These are phyloP conservation scores for Temnothorax longispinosus DNA, from an alignment of 1,140 invertebrate genomes.

Conservation along the genomic window DNA sequence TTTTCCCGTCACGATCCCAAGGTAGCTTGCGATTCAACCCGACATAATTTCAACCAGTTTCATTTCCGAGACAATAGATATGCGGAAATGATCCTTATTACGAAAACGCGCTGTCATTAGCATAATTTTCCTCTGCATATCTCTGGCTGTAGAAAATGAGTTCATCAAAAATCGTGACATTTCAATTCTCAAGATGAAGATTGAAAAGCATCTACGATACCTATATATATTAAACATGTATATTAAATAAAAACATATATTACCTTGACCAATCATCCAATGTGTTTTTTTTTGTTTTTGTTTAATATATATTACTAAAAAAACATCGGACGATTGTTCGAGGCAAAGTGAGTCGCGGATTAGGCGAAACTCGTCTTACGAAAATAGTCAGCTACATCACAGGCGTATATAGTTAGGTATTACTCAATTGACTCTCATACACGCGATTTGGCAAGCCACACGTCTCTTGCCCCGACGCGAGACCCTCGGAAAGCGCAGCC, in stretches of 20 bases:
- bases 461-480: slow-evolving; percentile 1
- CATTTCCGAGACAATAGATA: background rate
- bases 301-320: background rate
- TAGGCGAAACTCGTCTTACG: background rate
- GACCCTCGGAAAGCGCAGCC: slow-evolving; percentile 50
- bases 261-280: too few species aligned
- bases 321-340: background rate
- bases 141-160: background rate
- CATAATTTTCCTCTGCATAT: background rate
- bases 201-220: background rate
- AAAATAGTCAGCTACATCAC: slow-evolving; percentile 60
- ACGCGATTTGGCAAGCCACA: slow-evolving; percentile 64
- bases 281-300: too few species aligned
- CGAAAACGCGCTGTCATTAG: background rate
- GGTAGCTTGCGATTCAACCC: slow-evolving; percentile 4
- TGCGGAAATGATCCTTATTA: background rate
- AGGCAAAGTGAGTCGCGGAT: slow-evolving; percentile 30
- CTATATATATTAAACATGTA: background rate
- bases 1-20: background rate
- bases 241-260: background rate
- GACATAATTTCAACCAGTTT: background rate
- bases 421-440: slow-evolving; percentile 69
- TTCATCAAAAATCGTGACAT: background rate
- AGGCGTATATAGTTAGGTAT: slow-evolving; percentile 21
- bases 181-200: background rate